Percentiles rank a stretch among this genome's conserved stretches.
phyloP scores from a whole-genome alignment of 2,797 vertebrate genomes.

The Danio jaintianensis region DNA sequence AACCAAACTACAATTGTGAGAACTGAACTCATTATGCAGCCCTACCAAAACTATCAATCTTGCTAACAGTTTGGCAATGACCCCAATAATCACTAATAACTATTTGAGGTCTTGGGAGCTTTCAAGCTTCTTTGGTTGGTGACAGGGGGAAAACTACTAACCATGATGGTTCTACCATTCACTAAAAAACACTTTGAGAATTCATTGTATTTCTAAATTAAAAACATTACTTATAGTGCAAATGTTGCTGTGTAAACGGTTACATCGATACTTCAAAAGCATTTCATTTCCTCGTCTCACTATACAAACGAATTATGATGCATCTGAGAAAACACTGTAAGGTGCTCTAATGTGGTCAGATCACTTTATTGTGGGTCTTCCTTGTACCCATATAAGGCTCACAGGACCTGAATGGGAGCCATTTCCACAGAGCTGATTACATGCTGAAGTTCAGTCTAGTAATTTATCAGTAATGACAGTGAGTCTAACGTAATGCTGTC shows the following conservation, averaged over 20 bases:
- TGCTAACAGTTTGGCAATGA: neutral
- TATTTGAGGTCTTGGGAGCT: neutral
- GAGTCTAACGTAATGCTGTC: conserved; percentile 8
- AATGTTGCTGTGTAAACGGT: neutral
- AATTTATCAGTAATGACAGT: conserved; percentile 33
- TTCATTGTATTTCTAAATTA: neutral
- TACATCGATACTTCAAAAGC: neutral
- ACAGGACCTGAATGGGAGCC: conserved; percentile 1
- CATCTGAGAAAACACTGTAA: neutral
- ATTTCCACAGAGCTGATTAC: conserved; percentile 20
- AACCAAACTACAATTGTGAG: too few relatives aligned
- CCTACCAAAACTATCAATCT: neutral
- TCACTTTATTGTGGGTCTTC: neutral
- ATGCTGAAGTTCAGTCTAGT: conserved; percentile 7
- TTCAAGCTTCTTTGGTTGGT: neutral
- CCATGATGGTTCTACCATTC: too few relatives aligned
- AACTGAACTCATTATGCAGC: too few relatives aligned
- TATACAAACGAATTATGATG: neutral
- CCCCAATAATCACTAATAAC: neutral
- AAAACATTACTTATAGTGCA: neutral
- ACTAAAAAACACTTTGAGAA: neutral
- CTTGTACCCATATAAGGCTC: conserved; percentile 1
- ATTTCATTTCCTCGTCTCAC: neutral
- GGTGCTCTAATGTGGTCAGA: neutral
- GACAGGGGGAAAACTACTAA: neutral